phyloP scores from a whole-genome alignment of 2,113 vertebrate genomes.

The Pagrus major region DNA sequence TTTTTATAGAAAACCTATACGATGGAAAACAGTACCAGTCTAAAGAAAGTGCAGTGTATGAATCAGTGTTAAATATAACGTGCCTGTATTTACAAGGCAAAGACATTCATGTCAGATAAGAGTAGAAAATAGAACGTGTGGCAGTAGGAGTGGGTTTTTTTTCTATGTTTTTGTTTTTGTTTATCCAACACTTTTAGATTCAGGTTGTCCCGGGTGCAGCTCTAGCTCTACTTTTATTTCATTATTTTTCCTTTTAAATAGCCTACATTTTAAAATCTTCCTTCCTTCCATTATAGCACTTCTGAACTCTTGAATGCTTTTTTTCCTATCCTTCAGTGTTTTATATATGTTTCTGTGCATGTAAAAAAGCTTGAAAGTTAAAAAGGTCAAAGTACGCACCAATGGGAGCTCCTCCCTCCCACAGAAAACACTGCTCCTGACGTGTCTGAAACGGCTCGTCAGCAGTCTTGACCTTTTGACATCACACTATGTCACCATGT shows the following conservation, averaged over 20 bases:
- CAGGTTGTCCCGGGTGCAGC: neutral
- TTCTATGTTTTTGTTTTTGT: neutral
- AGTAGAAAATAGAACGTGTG: neutral
- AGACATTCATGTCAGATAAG: neutral
- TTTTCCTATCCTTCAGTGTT: too few species aligned
- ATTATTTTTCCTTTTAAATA: neutral
- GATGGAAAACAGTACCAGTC: neutral
- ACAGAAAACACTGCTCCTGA: too few species aligned
- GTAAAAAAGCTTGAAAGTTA: too few species aligned
- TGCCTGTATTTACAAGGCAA: neutral
- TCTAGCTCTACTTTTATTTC: neutral
- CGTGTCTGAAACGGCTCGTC: too few species aligned
- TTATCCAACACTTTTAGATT: neutral
- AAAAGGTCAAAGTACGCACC: too few species aligned
- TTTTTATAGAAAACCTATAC: constrained; percentile 5
- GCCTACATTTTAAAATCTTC: neutral
- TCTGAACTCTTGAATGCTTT: neutral
- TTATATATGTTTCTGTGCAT: too few species aligned
- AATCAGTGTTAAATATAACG: constrained; percentile 18
- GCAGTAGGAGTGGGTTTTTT: neutral
- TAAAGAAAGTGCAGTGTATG: constrained; percentile 13
- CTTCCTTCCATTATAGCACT: neutral
- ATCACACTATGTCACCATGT: too few species aligned
- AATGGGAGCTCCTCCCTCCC: too few species aligned
- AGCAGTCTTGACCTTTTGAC: too few species aligned